A percentile compares a stretch with the other conserved stretches of the same genome.
Conservation (phyloP, 2,888 invertebrate species). For the Disparrhopalites patrizii region DNA sequence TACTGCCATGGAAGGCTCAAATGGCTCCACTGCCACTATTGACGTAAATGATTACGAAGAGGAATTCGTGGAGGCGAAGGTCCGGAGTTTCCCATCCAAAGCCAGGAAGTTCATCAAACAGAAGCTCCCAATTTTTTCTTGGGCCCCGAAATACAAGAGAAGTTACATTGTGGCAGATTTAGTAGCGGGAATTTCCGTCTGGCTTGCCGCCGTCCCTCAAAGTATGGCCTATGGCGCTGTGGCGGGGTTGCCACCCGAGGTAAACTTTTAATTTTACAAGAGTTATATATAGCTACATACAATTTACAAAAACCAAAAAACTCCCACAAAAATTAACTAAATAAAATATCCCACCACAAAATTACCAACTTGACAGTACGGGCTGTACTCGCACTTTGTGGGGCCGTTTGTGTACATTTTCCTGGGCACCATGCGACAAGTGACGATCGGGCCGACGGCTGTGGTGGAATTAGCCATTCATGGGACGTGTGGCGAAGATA, state of each 20-base stretch:
- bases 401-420: conserved; percentile 31
- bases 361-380: conserved; percentile 22
- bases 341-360: too few relatives aligned
- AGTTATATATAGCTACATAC: too few relatives aligned
- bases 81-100: not conserved
- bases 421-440: conserved; percentile 27
- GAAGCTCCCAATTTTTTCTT: conserved; percentile 67
- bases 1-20: too few relatives aligned
- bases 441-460: conserved; percentile 29
- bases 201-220: conserved; percentile 88
- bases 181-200: conserved; percentile 87
- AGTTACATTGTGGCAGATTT: conserved; percentile 76
- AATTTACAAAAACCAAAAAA: too few relatives aligned
- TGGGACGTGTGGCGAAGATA: conserved; percentile 27
- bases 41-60: not conserved
- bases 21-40: too few relatives aligned
- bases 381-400: conserved; percentile 29
- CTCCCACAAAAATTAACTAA: too few relatives aligned
- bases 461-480: conserved; percentile 21
- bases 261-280: not conserved
- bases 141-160: conserved; percentile 72
- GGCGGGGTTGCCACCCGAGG: conserved; percentile 29
- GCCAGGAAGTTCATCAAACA: conserved; percentile 63
- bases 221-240: conserved; percentile 60
- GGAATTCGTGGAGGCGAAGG: not conserved